A percentile compares a stretch with the other conserved stretches of the same genome.
These are phyloP conservation scores for Urechis unicinctus DNA, from an alignment of 2,888 invertebrate species.

Conservation along the genomic window DNA sequence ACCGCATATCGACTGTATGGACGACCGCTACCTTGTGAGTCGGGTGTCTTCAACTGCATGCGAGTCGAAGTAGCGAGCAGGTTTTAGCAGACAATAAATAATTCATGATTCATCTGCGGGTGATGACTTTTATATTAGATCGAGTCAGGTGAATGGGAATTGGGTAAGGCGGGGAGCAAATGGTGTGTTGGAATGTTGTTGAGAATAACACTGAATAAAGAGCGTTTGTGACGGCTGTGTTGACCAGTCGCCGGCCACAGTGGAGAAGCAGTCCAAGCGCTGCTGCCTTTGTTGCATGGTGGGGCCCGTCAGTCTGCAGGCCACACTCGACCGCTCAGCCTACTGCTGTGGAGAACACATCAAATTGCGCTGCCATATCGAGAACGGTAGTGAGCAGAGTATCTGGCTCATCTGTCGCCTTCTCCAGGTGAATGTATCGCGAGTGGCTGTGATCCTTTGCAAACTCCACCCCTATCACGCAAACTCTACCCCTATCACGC, in stretches of 20 bases:
- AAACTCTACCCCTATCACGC: too few relatives aligned
- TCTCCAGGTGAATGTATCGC: constrained; percentile 53
- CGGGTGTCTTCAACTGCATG: background rate
- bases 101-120: too few relatives aligned
- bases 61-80: too few relatives aligned
- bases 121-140: too few relatives aligned
- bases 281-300: constrained; percentile 64
- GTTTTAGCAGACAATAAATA: too few relatives aligned
- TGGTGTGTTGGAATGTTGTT: background rate
- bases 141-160: too few relatives aligned
- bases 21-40: constrained; percentile 68
- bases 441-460: too few relatives aligned
- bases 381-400: constrained; percentile 63
- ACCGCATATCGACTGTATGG: constrained; percentile 74
- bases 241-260: constrained; percentile 39
- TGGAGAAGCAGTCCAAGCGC: constrained; percentile 33
- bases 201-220: background rate
- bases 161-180: too few relatives aligned
- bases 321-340: constrained; percentile 66
- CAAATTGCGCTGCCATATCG: constrained; percentile 64
- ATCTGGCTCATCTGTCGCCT: constrained; percentile 58
- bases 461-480: too few relatives aligned
- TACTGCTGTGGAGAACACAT: constrained; percentile 70
- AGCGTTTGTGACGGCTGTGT: too few relatives aligned
- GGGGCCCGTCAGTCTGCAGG: constrained; percentile 63